These are phyloP conservation scores for Diachasmimorpha longicaudata DNA, from an alignment of 1,140 invertebrate species.

Conservation along the genomic window DNA sequence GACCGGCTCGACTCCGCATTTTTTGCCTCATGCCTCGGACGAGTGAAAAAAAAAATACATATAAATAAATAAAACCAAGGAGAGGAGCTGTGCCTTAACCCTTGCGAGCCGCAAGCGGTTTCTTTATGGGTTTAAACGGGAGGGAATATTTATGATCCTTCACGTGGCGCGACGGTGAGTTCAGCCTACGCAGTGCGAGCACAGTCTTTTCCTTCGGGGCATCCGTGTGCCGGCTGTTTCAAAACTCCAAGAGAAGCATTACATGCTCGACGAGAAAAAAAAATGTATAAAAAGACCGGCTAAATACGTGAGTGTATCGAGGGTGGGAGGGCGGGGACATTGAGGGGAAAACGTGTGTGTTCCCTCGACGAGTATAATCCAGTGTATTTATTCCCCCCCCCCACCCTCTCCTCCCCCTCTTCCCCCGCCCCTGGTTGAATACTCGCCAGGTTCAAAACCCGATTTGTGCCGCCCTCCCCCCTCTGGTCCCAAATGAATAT, in stretches of 20 bases:
- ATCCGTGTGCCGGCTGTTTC: conserved; percentile 16
- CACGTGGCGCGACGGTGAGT: conserved; percentile 34
- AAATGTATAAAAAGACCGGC: background rate
- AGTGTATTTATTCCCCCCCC: background rate
- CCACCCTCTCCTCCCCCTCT: too few species aligned
- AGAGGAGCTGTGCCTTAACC: conserved; percentile 49
- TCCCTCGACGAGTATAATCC: background rate
- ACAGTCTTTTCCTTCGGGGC: conserved; percentile 19
- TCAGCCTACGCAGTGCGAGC: conserved; percentile 18
- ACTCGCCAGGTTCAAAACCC: background rate
- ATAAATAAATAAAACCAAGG: conserved; percentile 21
- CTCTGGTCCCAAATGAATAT: background rate
- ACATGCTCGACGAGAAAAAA: background rate
- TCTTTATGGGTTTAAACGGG: conserved; percentile 55
- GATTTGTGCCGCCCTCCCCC: background rate
- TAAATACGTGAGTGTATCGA: background rate
- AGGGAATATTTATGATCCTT: conserved; percentile 59
- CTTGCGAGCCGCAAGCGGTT: conserved; percentile 55
- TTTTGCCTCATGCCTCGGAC: conserved; percentile 31
- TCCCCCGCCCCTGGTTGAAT: too few species aligned
- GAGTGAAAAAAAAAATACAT: conserved; percentile 30
- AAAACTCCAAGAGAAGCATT: conserved; percentile 10
- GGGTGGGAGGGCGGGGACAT: conserved; percentile 20
- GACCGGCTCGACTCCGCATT: conserved; percentile 17
- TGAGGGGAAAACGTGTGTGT: background rate